phyloP scores from a whole-genome alignment of 2,797 vertebrate species.

The Ctenochaetus hawaiiensis region DNA sequence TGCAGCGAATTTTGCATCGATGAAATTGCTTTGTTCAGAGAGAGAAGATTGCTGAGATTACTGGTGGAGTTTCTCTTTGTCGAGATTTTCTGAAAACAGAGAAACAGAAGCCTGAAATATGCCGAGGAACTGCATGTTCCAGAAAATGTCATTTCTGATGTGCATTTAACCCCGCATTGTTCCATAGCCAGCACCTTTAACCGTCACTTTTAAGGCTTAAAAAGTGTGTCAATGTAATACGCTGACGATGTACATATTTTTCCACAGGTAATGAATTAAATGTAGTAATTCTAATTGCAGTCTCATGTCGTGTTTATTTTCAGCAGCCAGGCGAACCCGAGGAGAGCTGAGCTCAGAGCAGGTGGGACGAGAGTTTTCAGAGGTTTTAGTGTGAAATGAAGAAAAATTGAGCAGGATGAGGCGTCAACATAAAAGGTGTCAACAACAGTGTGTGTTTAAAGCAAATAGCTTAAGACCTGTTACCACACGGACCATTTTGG shows the following conservation, averaged over 20 bases:
- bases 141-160: not conserved
- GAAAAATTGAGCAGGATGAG: conserved; percentile 45
- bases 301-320: conserved; percentile 42
- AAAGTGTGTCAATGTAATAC: not conserved
- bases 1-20: conserved; percentile 64
- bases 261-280: not conserved
- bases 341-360: conserved; percentile 45
- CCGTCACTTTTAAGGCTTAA: not conserved
- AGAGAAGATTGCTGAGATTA: conserved; percentile 27
- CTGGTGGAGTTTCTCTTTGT: conserved; percentile 10
- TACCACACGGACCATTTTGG: conserved; percentile 17
- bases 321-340: conserved; percentile 21
- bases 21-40: conserved; percentile 43
- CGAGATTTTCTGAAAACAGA: conserved; percentile 8
- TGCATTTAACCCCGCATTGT: not conserved
- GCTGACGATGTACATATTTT: not conserved
- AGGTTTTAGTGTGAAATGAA: conserved; percentile 44
- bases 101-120: conserved; percentile 7
- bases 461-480: conserved; percentile 49
- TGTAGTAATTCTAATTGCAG: not conserved
- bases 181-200: not conserved
- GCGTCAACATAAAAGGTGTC: conserved; percentile 52
- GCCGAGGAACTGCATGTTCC: not conserved
- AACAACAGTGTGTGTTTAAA: conserved; percentile 33
- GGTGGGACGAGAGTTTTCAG: conserved; percentile 40